Conservation (phyloP, 2,888 invertebrate genomes). For the Cheilosia pagana region DNA sequence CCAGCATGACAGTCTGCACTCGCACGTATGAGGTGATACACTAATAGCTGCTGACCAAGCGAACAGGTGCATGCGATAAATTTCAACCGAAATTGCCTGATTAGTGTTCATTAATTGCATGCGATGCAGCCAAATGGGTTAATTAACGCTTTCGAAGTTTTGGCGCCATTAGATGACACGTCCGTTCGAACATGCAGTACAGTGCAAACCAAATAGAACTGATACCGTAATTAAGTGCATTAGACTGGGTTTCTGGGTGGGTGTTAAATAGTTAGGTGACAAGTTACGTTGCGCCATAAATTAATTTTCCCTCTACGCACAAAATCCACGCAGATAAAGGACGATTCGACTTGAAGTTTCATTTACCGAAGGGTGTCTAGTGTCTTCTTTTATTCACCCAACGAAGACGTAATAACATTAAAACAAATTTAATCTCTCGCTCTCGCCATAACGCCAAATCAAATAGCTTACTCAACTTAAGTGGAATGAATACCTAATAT, state of each 20-base stretch:
- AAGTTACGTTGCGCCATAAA: not conserved
- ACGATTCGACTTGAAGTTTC: not conserved
- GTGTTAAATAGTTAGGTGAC: constrained; percentile 31
- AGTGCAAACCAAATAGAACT: constrained; percentile 21
- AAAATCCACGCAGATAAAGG: not conserved
- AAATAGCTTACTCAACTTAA: constrained; percentile 26
- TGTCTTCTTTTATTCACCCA: constrained; percentile 16
- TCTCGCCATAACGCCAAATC: not conserved
- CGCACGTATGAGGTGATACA: constrained; percentile 23
- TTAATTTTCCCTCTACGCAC: no score
- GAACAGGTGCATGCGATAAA: constrained; percentile 65
- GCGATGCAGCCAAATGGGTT: constrained; percentile 48
- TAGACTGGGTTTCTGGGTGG: constrained; percentile 21
- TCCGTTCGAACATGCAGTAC: constrained; percentile 19
- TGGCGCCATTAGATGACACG: constrained; percentile 54
- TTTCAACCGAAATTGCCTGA: constrained; percentile 57
- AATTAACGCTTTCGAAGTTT: constrained; percentile 59
- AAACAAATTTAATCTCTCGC: constrained; percentile 37
- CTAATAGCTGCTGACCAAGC: constrained; percentile 42
- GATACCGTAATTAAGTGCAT: constrained; percentile 29
- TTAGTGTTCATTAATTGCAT: constrained; percentile 57
- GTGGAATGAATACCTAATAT: constrained; percentile 15
- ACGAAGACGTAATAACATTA: constrained; percentile 8
- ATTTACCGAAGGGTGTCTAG: constrained; percentile 1
- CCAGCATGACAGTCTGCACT: constrained; percentile 6